Evolutionary conservation across 1,140 invertebrate genomes (phyloP).

Genomic region (Conopomorpha cramerella): DNA sequence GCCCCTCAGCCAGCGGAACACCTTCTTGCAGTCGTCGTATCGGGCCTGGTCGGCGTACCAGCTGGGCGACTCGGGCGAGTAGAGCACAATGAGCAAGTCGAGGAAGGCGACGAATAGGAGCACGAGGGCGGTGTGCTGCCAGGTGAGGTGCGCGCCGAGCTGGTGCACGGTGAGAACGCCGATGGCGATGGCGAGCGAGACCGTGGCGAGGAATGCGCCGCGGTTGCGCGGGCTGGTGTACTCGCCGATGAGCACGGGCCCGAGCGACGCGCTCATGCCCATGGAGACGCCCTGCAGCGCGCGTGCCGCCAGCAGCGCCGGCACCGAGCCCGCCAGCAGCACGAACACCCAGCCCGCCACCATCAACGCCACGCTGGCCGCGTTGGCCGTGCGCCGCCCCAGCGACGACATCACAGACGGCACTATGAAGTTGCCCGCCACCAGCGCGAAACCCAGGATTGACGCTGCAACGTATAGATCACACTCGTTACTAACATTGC

Average conservation of each 20-base stretch:
- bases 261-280: slow-evolving; percentile 42
- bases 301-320: slow-evolving; percentile 27
- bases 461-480: slow-evolving; percentile 25
- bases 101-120: slow-evolving; percentile 12
- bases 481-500: too few species aligned
- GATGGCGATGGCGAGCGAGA: slow-evolving; percentile 37
- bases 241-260: slow-evolving; percentile 49
- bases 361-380: slow-evolving; percentile 27
- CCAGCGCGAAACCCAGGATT: slow-evolving; percentile 41
- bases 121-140: slow-evolving; percentile 32
- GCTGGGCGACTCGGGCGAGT: slow-evolving; percentile 23
- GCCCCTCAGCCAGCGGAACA: slow-evolving; percentile 23
- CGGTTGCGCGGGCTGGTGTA: slow-evolving; percentile 45
- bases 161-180: slow-evolving; percentile 34
- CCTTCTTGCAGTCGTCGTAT: slow-evolving; percentile 15
- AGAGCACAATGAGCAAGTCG: slow-evolving; percentile 16
- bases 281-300: slow-evolving; percentile 44
- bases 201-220: slow-evolving; percentile 37
- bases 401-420: slow-evolving; percentile 30
- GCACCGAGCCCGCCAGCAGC: slow-evolving; percentile 27
- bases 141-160: slow-evolving; percentile 29
- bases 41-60: slow-evolving; percentile 20
- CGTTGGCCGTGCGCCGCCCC: slow-evolving; percentile 34
- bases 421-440: slow-evolving; percentile 40
- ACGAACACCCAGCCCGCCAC: slow-evolving; percentile 37